Evolutionary conservation across 2,888 invertebrate genomes (phyloP), one percentile per base, ranked within the genome.

Genomic region (Pediacus dermestoides): DNA sequence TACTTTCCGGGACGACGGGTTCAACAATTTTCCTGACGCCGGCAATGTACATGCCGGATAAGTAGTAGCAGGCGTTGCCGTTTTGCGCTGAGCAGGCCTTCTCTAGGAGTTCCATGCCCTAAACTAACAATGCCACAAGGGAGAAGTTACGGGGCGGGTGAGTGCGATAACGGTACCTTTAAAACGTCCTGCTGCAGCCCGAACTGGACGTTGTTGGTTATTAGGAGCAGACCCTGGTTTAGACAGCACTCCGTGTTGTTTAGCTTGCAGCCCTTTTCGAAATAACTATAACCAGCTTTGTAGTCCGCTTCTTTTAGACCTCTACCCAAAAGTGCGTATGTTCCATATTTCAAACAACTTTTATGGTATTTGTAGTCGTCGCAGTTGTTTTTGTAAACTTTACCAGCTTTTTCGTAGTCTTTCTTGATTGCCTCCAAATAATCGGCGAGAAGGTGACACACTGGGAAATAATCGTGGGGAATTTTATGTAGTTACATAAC

Each of bases 391-490:
- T 85, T 83, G 64, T 81, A 96, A 4, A 94, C 78, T 57, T 80
- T 81, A 0, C 75, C 80, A 0, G 95, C 92, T 62, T 87, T 87
- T 30, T 81, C 77, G 52, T 76, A 84, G 61, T 95, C 88, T 58
- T 82, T 84, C 55, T 85, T 86, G 13, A 95, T 80, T 1, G 85
- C 77, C 67, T 95, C 94, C 47, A 89, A 73, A 67, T 88, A 97
- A 68, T 96, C 94, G 1, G 85, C 97, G 25, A 97, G 73, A 32
- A 95, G 72, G 68, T 96, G 94, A 63, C 96, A 96, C 15, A 85
- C 93, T 89, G 25, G 28, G 53, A 50, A 26, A 16, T 14, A 25
- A 23, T 9, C 30, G 21, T 15, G 11, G 15, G 23, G 14, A 8
- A 30, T n/a, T 7, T 14, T 26, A 28, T 26, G 9, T 14, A 21